Percentiles rank a stretch among this genome's conserved stretches.
Evolutionary conservation across 2,797 vertebrate species (phyloP).

Genomic region (Manis crassicaudata): DNA sequence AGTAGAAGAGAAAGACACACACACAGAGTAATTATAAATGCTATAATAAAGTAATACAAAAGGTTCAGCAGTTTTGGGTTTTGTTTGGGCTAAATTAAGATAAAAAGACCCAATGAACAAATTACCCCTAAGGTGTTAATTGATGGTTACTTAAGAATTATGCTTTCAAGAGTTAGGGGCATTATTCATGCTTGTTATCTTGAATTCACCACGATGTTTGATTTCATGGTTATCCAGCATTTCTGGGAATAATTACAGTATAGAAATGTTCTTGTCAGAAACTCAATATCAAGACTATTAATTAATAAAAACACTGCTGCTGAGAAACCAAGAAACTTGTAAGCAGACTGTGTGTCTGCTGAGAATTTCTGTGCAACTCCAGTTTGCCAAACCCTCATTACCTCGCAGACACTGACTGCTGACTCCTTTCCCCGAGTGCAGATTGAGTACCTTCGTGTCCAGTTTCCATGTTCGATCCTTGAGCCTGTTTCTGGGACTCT

Average conservation of each 20-base stretch:
- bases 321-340: neutral
- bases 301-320: neutral
- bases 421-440: neutral
- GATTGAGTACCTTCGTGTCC: neutral
- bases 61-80: neutral
- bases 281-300: constrained; percentile 36
- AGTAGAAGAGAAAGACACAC: neutral
- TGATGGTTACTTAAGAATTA: neutral
- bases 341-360: neutral
- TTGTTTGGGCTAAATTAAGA: neutral
- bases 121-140: neutral
- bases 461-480: neutral
- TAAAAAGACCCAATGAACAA: neutral
- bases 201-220: neutral
- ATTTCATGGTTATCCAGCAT: neutral
- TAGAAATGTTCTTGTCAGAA: constrained; percentile 42
- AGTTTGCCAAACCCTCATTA: neutral
- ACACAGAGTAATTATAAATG: neutral
- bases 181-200: neutral
- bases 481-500: neutral
- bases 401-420: neutral
- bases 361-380: neutral
- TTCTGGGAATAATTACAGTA: constrained; percentile 8
- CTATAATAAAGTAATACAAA: neutral
- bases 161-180: neutral